Conservation (phyloP, 2,113 vertebrate species). For the Plotosus lineatus region DNA sequence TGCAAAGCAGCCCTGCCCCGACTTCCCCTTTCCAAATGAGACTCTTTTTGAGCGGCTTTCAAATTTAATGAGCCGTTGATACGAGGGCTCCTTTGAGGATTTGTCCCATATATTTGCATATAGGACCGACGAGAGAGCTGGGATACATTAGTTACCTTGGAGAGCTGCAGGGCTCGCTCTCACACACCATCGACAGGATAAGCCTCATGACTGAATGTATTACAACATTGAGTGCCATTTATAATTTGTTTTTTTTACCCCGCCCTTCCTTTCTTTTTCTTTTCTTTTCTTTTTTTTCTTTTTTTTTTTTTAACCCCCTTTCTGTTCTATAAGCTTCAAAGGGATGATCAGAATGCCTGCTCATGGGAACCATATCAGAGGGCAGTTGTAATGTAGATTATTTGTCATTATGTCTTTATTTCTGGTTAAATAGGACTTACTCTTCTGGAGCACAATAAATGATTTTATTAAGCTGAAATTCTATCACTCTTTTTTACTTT, state of each 20-base stretch:
- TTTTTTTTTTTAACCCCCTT: conserved; percentile 43
- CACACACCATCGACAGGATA: conserved; percentile 40
- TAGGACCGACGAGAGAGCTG: conserved; percentile 46
- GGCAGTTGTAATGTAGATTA: conserved; percentile 78
- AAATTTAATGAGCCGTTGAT: conserved; percentile 53
- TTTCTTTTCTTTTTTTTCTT: conserved; percentile 55
- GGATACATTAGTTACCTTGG: conserved; percentile 34
- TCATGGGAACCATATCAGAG: conserved; percentile 64
- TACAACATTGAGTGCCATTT: conserved; percentile 69
- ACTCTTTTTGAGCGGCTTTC: conserved; percentile 45
- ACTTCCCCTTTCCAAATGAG: conserved; percentile 39
- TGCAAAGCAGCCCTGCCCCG: conserved; percentile 52
- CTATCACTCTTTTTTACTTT: conserved; percentile 55
- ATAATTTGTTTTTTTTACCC: conserved; percentile 63
- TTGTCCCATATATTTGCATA: conserved; percentile 46
- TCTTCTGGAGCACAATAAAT: conserved; percentile 82
- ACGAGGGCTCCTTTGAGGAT: conserved; percentile 20
- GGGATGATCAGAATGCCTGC: conserved; percentile 60
- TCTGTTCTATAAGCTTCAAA: conserved; percentile 56
- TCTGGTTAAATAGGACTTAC: conserved; percentile 81
- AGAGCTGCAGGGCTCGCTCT: conserved; percentile 31
- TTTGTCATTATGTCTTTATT: conserved; percentile 80
- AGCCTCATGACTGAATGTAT: conserved; percentile 73
- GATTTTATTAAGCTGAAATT: conserved; percentile 76
- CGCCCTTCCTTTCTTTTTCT: conserved; percentile 51